Conservation (phyloP, 2,888 invertebrate species). For the Xestoiulus laeticollis region DNA sequence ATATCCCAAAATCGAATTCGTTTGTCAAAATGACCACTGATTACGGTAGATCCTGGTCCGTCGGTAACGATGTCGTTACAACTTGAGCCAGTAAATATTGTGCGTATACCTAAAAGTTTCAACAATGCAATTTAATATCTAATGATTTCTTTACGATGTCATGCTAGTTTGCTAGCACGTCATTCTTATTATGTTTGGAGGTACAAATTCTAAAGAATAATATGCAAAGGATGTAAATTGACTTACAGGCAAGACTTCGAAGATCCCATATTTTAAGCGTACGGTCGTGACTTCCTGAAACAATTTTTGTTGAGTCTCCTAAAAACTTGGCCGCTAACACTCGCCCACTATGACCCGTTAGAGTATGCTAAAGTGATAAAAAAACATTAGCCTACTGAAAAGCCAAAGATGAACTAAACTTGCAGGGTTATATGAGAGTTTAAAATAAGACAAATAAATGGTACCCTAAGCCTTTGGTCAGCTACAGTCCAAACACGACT, state of each 20-base stretch:
- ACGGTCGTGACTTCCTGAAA: constrained; percentile 97
- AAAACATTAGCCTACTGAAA: background rate
- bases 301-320: constrained; percentile 89
- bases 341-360: constrained; percentile 96
- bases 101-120: constrained; percentile 78
- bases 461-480: constrained; percentile 89
- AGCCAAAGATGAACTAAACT: constrained; percentile 16
- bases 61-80: constrained; percentile 97
- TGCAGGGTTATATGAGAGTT: too few species aligned
- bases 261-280: constrained; percentile 99
- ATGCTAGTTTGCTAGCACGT: too few species aligned
- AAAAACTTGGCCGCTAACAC: constrained; percentile 97
- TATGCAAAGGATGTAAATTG: constrained; percentile 51
- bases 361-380: constrained; percentile 76
- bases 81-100: constrained; percentile 94
- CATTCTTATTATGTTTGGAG: background rate
- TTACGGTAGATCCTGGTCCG: constrained; percentile 82
- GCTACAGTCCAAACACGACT: constrained; percentile 93
- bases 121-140: too few species aligned
- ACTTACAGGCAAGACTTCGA: constrained; percentile 86
- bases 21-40: constrained; percentile 98
- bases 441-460: background rate
- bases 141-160: too few species aligned
- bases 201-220: background rate
- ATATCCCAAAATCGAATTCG: constrained; percentile 96